A percentile compares a stretch with the other conserved stretches of the same genome.
Conservation (phyloP, 2,888 invertebrate species). For the Gandaritis pyraliata region DNA sequence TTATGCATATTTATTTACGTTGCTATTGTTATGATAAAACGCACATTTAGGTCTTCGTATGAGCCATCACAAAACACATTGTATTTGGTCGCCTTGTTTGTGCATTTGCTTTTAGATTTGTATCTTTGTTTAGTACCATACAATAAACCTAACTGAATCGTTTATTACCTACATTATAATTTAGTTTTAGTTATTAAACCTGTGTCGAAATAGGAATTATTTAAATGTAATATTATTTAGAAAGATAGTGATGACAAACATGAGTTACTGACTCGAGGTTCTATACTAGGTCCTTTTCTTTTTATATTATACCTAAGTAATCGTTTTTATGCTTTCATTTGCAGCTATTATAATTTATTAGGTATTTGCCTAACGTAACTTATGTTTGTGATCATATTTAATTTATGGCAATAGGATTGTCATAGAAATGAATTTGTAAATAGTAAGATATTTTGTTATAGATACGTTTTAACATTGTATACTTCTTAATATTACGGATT, state of each 20-base stretch:
- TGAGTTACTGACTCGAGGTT: constrained; percentile 35
- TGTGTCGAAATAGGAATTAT: constrained; percentile 46
- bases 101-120: constrained; percentile 81
- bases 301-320: constrained; percentile 19
- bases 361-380: constrained; percentile 34
- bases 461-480: constrained; percentile 61
- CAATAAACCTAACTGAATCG: constrained; percentile 48
- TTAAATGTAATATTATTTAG: constrained; percentile 43
- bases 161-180: constrained; percentile 53
- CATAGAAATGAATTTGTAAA: constrained; percentile 57
- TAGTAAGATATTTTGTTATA: constrained; percentile 56
- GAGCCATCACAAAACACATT: constrained; percentile 69
- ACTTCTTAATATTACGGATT: constrained; percentile 59
- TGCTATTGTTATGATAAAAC: constrained; percentile 59
- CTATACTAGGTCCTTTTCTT: constrained; percentile 21
- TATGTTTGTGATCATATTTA: constrained; percentile 40
- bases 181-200: constrained; percentile 46
- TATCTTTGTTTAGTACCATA: constrained; percentile 58
- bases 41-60: constrained; percentile 61
- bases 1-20: constrained; percentile 81
- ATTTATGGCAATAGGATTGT: constrained; percentile 44
- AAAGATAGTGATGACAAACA: constrained; percentile 39
- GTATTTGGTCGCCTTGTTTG: constrained; percentile 72
- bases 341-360: constrained; percentile 26
- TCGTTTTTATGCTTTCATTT: constrained; percentile 33